Conservation (phyloP, 2,888 invertebrate species). For the Rhagonycha lutea region DNA sequence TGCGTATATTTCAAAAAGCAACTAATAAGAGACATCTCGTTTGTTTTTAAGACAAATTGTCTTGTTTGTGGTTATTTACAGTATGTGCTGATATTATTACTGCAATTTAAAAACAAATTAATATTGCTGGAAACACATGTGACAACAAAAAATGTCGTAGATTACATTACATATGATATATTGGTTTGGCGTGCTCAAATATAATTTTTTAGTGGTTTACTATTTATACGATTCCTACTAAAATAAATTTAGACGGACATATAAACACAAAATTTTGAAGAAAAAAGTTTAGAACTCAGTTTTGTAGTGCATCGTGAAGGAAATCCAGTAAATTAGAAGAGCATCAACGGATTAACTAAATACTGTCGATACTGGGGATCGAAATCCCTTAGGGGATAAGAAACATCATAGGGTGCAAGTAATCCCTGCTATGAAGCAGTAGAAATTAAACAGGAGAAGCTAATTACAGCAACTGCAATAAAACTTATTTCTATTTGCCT, state of each 20-base stretch:
- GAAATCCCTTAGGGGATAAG: conserved; percentile 40
- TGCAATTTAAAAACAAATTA: conserved; percentile 34
- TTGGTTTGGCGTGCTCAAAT: conserved; percentile 22
- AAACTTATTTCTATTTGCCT: neutral
- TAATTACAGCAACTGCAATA: conserved; percentile 40
- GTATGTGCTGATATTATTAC: conserved; percentile 26
- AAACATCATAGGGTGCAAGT: conserved; percentile 42
- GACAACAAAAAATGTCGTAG: conserved; percentile 20
- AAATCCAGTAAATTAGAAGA: conserved; percentile 51
- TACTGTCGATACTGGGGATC: conserved; percentile 43
- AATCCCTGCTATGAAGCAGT: conserved; percentile 45
- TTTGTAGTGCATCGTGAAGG: conserved; percentile 29
- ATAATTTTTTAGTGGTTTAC: conserved; percentile 13
- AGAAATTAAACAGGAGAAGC: conserved; percentile 44
- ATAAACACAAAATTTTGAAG: neutral
- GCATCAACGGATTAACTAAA: conserved; percentile 50
- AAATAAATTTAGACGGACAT: neutral
- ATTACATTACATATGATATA: conserved; percentile 26
- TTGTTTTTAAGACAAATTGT: conserved; percentile 30
- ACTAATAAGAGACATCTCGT: conserved; percentile 19
- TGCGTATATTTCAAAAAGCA: neutral
- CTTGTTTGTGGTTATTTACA: conserved; percentile 20
- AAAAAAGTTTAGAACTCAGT: conserved; percentile 16
- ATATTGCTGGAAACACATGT: conserved; percentile 30
- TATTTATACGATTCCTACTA: conserved; percentile 14